phyloP scores from a whole-genome alignment of 2,888 invertebrate species.

The Hydrotaea diabolus region DNA sequence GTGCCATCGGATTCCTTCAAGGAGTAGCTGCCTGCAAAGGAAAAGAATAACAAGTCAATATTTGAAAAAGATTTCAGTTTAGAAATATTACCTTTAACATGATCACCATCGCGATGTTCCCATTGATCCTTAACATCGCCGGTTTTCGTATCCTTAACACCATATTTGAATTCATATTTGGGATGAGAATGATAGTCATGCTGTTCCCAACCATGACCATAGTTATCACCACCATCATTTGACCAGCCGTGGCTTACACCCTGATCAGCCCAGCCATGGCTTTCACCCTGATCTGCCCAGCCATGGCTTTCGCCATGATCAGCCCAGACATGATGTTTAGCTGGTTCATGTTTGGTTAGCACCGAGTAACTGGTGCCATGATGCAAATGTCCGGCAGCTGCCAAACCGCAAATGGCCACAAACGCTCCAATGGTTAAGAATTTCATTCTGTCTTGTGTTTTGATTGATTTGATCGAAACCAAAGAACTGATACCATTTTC shows the following conservation, averaged over 20 bases:
- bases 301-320: constrained; percentile 66
- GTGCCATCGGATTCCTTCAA: too few species aligned
- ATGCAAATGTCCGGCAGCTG: constrained; percentile 70
- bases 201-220: constrained; percentile 44
- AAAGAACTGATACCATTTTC: constrained; percentile 60
- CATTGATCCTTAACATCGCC: too few species aligned
- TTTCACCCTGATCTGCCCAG: constrained; percentile 41
- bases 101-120: too few species aligned
- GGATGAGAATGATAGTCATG: constrained; percentile 71
- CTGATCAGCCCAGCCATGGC: constrained; percentile 40
- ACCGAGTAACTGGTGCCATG: constrained; percentile 73
- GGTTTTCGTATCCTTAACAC: too few species aligned
- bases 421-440: constrained; percentile 49
- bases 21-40: too few species aligned
- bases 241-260: constrained; percentile 40
- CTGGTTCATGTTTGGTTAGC: constrained; percentile 74
- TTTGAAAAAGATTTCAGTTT: neutral
- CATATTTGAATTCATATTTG: too few species aligned
- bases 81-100: constrained; percentile 73
- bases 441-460: constrained; percentile 39
- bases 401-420: constrained; percentile 67
- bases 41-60: neutral
- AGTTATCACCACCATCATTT: constrained; percentile 40
- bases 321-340: constrained; percentile 33
- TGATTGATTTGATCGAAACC: constrained; percentile 12